Evolutionary conservation across 1,140 invertebrate species (phyloP).

Genomic region (Lordiphosa mommai): DNA sequence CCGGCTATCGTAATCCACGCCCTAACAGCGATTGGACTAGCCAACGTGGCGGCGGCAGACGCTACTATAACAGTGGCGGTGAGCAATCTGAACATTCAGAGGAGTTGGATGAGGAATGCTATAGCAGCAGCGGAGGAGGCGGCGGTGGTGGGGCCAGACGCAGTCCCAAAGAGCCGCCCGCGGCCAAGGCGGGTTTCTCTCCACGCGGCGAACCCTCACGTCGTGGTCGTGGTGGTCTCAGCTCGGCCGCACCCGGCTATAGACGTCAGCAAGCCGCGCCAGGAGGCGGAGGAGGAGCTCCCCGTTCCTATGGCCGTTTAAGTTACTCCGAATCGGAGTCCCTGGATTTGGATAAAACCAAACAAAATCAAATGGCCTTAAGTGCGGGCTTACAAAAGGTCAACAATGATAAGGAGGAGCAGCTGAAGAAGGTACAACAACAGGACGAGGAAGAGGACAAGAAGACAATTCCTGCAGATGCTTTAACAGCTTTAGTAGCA

Average conservation of each 20-base stretch:
- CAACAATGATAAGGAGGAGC: constrained; percentile 65
- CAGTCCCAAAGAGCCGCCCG: constrained; percentile 4
- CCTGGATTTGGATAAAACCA: constrained; percentile 83
- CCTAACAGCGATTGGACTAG: constrained; percentile 57
- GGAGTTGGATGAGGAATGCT: constrained; percentile 69
- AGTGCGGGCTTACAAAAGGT: constrained; percentile 83
- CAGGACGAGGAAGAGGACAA: constrained; percentile 53
- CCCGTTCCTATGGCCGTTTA: constrained; percentile 81
- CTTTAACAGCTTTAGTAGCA: no score
- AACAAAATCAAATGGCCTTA: constrained; percentile 85
- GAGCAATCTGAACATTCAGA: constrained; percentile 73
- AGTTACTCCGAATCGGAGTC: constrained; percentile 80
- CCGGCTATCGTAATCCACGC: constrained; percentile 67
- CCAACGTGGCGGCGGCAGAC: constrained; percentile 39
- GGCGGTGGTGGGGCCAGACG: constrained; percentile 11
- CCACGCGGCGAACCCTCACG: constrained; percentile 91
- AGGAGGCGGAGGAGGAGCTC: constrained; percentile 11
- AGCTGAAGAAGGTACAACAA: constrained; percentile 6
- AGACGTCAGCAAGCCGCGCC: constrained; percentile 68
- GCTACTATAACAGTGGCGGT: constrained; percentile 56
- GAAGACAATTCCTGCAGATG: constrained; percentile 28
- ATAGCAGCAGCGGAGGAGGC: constrained; percentile 41
- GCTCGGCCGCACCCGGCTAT: constrained; percentile 49
- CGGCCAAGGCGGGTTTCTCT: constrained; percentile 82
- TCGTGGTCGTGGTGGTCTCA: constrained; percentile 84